Evolutionary conservation across 2,797 vertebrate genomes (phyloP).

Genomic region (Pampus argenteus): DNA sequence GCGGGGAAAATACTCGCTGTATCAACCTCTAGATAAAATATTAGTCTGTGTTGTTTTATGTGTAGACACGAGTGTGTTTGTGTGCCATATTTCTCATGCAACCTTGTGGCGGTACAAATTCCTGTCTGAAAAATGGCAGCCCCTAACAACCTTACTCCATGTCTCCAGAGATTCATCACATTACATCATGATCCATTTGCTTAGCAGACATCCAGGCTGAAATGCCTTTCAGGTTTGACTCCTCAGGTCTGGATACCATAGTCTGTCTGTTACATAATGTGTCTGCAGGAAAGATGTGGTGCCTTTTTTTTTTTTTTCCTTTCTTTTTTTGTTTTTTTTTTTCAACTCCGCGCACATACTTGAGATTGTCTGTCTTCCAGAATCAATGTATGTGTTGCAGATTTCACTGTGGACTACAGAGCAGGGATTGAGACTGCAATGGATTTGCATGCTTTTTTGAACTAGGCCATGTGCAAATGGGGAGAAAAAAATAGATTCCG

Average conservation of each 20-base stretch:
- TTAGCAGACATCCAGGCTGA: conserved; percentile 71
- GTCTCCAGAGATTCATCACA: conserved; percentile 69
- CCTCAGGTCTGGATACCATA: conserved; percentile 60
- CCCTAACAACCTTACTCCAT: conserved; percentile 38
- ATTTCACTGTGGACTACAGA: conserved; percentile 33
- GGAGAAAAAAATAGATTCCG: conserved; percentile 41
- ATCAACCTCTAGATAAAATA: background rate
- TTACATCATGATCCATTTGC: conserved; percentile 77
- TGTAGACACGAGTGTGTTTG: background rate
- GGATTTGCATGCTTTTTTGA: conserved; percentile 63
- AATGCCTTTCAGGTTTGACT: conserved; percentile 71
- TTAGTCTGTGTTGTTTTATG: background rate
- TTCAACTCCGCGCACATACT: conserved; percentile 45
- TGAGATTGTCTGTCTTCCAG: conserved; percentile 67
- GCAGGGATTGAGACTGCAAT: conserved; percentile 34
- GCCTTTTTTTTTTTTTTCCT: background rate
- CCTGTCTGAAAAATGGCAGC: conserved; percentile 49
- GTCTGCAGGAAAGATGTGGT: conserved; percentile 63
- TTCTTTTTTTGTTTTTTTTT: background rate
- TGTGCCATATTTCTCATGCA: conserved; percentile 7
- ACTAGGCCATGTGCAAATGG: conserved; percentile 62
- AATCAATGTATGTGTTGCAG: conserved; percentile 60
- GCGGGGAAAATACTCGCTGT: background rate
- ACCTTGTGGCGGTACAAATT: conserved; percentile 27
- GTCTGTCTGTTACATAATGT: conserved; percentile 70